These are phyloP conservation scores for Mythimna albipuncta DNA, from an alignment of 2,888 invertebrate genomes.

Conservation along the genomic window DNA sequence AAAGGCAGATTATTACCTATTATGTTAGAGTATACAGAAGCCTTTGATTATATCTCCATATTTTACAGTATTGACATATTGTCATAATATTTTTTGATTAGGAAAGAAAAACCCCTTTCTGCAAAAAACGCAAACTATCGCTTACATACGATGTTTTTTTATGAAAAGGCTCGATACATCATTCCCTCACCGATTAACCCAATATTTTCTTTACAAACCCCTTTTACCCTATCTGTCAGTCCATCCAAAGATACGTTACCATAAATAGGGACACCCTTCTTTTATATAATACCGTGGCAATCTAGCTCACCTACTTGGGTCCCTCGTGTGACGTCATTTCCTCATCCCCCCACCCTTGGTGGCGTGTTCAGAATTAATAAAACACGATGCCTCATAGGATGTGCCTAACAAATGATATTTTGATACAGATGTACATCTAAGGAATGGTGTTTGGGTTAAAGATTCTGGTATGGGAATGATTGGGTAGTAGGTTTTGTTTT, in stretches of 20 bases:
- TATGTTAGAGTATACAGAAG: no score
- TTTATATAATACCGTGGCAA: slow-evolving; percentile 49
- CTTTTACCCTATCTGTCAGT: background rate
- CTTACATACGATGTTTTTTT: no score
- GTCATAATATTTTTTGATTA: no score
- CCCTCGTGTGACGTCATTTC: slow-evolving; percentile 54
- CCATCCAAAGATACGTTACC: background rate
- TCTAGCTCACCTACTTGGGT: slow-evolving; percentile 57
- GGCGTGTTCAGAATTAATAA: slow-evolving; percentile 55
- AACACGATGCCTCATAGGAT: slow-evolving; percentile 50
- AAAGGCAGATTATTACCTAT: background rate
- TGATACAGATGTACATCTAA: slow-evolving; percentile 31
- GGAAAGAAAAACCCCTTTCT: no score
- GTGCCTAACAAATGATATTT: slow-evolving; percentile 52
- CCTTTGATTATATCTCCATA: no score
- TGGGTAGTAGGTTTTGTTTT: no score
- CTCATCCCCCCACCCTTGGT: background rate
- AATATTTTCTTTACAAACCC: slow-evolving; percentile 26
- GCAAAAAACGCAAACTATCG: no score
- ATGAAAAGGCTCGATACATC: background rate
- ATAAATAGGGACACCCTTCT: slow-evolving; percentile 47
- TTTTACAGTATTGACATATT: no score
- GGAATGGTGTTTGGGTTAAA: slow-evolving; percentile 6
- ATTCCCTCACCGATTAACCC: background rate
- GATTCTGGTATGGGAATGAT: background rate